A percentile compares a stretch with the other conserved stretches of the same genome.
Evolutionary conservation across 1,140 invertebrate genomes (phyloP).

Genomic region (Danaus plexippus): DNA sequence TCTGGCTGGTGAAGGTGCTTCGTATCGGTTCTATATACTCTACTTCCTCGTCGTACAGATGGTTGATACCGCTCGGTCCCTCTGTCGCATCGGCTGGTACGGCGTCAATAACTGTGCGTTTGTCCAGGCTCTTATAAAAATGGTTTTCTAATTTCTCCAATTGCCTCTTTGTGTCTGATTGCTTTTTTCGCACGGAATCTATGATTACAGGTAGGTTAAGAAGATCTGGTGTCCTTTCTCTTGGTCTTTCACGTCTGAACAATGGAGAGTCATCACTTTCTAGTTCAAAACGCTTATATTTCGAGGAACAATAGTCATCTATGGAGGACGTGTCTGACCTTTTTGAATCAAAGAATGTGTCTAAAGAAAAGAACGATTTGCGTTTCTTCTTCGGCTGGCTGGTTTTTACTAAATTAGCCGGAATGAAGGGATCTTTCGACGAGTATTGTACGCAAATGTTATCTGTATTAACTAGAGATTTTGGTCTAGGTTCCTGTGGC

Average conservation of each 20-base stretch:
- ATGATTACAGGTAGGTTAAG: slow-evolving; percentile 64
- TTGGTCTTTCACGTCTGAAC: slow-evolving; percentile 42
- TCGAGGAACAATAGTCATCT: slow-evolving; percentile 69
- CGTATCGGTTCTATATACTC: slow-evolving; percentile 65
- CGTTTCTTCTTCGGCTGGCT: slow-evolving; percentile 63
- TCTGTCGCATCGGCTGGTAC: slow-evolving; percentile 60
- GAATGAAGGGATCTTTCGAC: slow-evolving; percentile 38
- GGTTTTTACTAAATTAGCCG: slow-evolving; percentile 52
- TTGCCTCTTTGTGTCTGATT: slow-evolving; percentile 59
- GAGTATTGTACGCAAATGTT: slow-evolving; percentile 59
- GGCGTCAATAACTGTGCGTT: slow-evolving; percentile 57
- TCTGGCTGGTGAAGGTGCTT: slow-evolving; percentile 65
- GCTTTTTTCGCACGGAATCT: slow-evolving; percentile 56
- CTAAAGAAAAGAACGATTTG: slow-evolving; percentile 68
- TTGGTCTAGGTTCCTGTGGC: slow-evolving; percentile 51
- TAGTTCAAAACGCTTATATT: slow-evolving; percentile 68
- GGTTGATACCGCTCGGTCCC: slow-evolving; percentile 50
- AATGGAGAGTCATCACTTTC: slow-evolving; percentile 68
- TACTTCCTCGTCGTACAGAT: slow-evolving; percentile 56
- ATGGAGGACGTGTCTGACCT: slow-evolving; percentile 66
- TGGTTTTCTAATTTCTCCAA: slow-evolving; percentile 68
- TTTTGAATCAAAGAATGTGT: slow-evolving; percentile 67
- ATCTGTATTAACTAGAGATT: slow-evolving; percentile 62
- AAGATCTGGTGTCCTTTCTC: slow-evolving; percentile 61
- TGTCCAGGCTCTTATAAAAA: slow-evolving; percentile 62